These are phyloP conservation scores for Pocillopora verrucosa DNA, from an alignment of 64 coral and sea anemone genomes.

Conservation along the genomic window DNA sequence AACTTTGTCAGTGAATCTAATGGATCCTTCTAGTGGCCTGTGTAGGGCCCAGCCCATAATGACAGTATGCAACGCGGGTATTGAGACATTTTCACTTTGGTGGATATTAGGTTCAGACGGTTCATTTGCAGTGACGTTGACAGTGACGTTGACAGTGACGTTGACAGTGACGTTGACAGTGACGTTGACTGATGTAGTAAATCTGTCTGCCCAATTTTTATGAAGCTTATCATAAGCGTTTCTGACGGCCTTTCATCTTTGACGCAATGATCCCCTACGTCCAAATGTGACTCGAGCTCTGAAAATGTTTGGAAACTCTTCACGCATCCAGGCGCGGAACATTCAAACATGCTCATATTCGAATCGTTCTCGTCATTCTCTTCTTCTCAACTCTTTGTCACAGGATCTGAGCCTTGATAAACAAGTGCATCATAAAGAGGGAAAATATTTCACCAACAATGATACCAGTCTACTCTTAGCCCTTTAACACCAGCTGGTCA, in stretches of 20 bases:
- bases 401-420: conserved; percentile 41
- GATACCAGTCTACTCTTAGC: conserved; percentile 54
- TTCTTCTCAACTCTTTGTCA: conserved; percentile 5
- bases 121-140: conserved; percentile 43
- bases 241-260: conserved; percentile 48
- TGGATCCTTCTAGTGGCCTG: conserved; percentile 33
- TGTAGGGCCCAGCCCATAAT: conserved; percentile 53
- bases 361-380: conserved; percentile 3
- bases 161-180: too few species aligned
- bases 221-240: conserved; percentile 55
- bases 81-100: conserved; percentile 26
- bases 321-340: conserved; percentile 30
- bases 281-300: conserved; percentile 65
- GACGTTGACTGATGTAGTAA: conserved; percentile 35
- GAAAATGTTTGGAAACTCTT: conserved; percentile 54
- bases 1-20: conserved; percentile 30
- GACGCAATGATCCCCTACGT: conserved; percentile 53
- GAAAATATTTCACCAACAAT: conserved; percentile 42
- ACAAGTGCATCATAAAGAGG: conserved; percentile 32
- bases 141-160: too few species aligned
- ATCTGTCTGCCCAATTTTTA: conserved; percentile 50
- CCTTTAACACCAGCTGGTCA: conserved; percentile 25
- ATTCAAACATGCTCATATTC: conserved; percentile 28
- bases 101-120: background rate
- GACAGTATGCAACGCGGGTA: conserved; percentile 21